Base-by-base conservation (phyloP, 2,113 vertebrate species). In the Oxygymnocypris stewartii region DNA sequence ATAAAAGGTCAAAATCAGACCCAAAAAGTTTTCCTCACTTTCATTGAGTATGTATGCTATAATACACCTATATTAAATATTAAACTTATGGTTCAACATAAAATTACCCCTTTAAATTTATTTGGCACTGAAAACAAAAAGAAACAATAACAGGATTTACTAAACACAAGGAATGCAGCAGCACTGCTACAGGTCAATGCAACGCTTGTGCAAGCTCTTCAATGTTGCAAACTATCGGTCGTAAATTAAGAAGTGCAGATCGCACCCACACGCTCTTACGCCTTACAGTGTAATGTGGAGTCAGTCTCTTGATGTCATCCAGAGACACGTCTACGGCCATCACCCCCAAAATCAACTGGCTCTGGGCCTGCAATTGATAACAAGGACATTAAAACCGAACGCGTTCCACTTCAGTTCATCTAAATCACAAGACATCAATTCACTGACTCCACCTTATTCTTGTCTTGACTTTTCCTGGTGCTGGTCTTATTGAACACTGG, bases 271-370 rank as follows among this genome's bases (percentile, higher is more conserved):
- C 40, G 25, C 47, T 51, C 47, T 49, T 28, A 74, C 14, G 35
- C 86, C 96, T 96, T 94, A 99, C 98, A 59, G 97, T 98, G 91
- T 97, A 99, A 51, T 96, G 96, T 6, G 98, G 98, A 0, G 97
- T 99, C 77, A 98, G 92, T 73, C 96, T 97, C 93, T 99, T 98
- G 90, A 99, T 99, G 86, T 99, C 98, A 67, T 97, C 97, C 88
- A 99, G 93, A 80, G 98, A 97, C 37, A 99, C 98, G 90, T 99
- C 98, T 1, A 99, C 94, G 0, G 97, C 97, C 98, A 99, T 98
- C 74, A 99, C 98, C 71, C 98, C 98, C 92, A 99, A 94, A 91
- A 99, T 99, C 90, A 98, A 93, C 90, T 98, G 98, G 90, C 97
- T 99, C 94, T 97, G 92, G 47, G 87, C 54, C 35, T 92, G 91